These are phyloP conservation scores for Tragelaphus strepsiceros DNA, from an alignment of 2,113 vertebrate genomes.

Conservation along the genomic window DNA sequence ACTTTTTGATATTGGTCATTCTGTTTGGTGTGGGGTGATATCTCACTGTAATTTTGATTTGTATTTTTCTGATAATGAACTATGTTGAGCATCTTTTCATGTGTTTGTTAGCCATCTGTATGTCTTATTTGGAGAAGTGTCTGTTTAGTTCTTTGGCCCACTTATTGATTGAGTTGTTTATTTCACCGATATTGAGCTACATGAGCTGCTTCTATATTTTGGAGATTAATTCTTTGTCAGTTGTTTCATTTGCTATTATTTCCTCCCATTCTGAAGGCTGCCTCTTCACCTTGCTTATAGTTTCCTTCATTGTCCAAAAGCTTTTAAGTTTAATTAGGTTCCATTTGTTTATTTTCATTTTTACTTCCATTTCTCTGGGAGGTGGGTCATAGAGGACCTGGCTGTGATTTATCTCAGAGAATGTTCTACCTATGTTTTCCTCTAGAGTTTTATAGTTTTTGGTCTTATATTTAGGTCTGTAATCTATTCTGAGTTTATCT, in stretches of 20 bases:
- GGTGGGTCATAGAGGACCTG: background rate
- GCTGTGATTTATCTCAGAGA: background rate
- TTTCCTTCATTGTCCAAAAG: background rate
- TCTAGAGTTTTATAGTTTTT: background rate
- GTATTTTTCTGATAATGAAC: background rate
- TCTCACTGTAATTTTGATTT: background rate
- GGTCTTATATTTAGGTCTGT: background rate
- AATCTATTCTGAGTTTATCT: background rate
- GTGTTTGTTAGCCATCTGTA: background rate
- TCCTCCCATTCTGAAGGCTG: background rate
- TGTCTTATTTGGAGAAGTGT: background rate
- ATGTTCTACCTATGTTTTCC: background rate
- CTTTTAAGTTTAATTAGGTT: background rate
- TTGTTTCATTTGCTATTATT: background rate
- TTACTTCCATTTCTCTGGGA: background rate
- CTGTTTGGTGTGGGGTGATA: background rate
- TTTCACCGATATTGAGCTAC: background rate
- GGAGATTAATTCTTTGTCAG: background rate
- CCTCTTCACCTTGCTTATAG: background rate
- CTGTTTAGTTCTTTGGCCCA: background rate
- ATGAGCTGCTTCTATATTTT: background rate
- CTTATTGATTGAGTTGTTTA: background rate
- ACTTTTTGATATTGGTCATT: background rate
- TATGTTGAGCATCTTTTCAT: background rate
- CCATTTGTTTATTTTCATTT: background rate